phyloP scores from a whole-genome alignment of 2,888 invertebrate genomes.

The Hypercompe scribonia region DNA sequence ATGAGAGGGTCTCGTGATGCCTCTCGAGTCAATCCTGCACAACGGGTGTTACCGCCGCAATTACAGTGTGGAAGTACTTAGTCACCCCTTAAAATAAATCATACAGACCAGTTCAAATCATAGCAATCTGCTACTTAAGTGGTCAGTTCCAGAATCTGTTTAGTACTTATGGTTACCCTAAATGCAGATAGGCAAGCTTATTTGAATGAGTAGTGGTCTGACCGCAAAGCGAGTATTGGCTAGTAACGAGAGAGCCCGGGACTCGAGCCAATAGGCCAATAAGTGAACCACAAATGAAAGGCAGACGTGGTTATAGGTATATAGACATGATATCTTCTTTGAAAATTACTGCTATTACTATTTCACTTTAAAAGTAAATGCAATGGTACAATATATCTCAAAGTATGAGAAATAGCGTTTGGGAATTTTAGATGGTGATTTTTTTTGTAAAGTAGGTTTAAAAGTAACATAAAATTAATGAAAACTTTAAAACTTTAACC shows the following conservation, averaged over 20 bases:
- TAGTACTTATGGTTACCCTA: constrained; percentile 34
- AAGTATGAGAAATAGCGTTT: background rate
- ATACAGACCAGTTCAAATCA: constrained; percentile 2
- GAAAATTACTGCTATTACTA: constrained; percentile 18
- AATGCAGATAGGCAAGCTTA: constrained; percentile 61
- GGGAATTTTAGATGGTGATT: background rate
- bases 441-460: background rate
- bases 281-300: constrained; percentile 64
- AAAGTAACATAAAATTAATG: too few relatives aligned
- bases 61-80: too few relatives aligned
- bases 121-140: constrained; percentile 6
- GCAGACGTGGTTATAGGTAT: constrained; percentile 56
- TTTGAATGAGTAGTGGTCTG: constrained; percentile 64
- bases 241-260: constrained; percentile 52
- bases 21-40: too few relatives aligned
- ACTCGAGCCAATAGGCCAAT: constrained; percentile 53
- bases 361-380: background rate
- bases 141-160: constrained; percentile 16
- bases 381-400: background rate
- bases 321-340: constrained; percentile 27
- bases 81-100: background rate
- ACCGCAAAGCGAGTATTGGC: constrained; percentile 63
- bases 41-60: too few relatives aligned
- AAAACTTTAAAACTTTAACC: too few relatives aligned
- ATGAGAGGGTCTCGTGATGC: too few relatives aligned